phyloP scores from a whole-genome alignment of 2,888 invertebrate genomes.

The Pachymerium ferrugineum region DNA sequence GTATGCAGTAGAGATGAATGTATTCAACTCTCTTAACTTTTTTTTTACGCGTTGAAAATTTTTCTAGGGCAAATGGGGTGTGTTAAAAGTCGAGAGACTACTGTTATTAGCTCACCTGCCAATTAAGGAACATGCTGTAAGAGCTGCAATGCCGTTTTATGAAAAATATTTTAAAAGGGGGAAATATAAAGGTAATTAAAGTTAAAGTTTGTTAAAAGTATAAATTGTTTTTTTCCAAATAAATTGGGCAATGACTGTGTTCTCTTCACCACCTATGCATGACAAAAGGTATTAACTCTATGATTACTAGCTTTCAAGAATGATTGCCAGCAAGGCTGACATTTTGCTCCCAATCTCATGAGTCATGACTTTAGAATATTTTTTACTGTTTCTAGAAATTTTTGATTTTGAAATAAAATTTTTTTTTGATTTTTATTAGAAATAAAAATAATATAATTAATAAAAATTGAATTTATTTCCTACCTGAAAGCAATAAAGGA shows the following conservation, averaged over 20 bases:
- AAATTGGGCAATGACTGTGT: no score
- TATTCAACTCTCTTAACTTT: neutral
- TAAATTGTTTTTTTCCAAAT: no score
- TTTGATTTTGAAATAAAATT: neutral
- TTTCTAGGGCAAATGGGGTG: slow-evolving; percentile 4
- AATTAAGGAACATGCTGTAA: neutral
- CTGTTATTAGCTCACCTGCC: slow-evolving; percentile 9
- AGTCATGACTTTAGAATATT: neutral
- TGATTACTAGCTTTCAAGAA: neutral
- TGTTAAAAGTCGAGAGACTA: slow-evolving; percentile 3
- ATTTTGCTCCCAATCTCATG: neutral
- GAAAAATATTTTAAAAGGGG: no score
- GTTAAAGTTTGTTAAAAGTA: no score
- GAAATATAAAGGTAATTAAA: no score
- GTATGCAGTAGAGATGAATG: neutral
- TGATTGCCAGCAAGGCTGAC: neutral
- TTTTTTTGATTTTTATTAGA: no score
- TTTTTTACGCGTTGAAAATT: neutral
- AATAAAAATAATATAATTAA: no score
- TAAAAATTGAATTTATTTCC: neutral
- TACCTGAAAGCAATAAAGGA: neutral
- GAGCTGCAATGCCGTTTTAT: neutral
- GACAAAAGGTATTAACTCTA: neutral
- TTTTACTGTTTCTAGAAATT: neutral
- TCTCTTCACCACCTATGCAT: neutral